These are phyloP conservation scores for Wiebesia pumilae DNA, from an alignment of 1,140 invertebrate species.

Conservation along the genomic window DNA sequence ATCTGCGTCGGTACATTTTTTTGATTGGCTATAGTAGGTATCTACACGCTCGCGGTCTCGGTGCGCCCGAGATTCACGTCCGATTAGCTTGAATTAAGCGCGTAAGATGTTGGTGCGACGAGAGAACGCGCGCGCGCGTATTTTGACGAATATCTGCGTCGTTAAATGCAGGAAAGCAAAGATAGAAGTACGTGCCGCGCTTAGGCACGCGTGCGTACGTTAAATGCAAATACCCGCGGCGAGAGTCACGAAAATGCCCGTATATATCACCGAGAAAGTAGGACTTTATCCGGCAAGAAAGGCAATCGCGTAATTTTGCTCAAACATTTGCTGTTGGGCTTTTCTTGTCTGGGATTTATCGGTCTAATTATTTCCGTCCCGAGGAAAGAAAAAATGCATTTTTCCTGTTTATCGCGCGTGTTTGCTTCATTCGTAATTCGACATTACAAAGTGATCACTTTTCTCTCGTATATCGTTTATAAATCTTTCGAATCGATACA, in stretches of 20 bases:
- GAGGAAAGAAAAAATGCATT: too few relatives aligned
- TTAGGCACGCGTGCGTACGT: not conserved
- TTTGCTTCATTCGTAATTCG: too few relatives aligned
- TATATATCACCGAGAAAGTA: not conserved
- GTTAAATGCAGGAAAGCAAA: conserved; percentile 41
- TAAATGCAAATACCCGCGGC: conserved; percentile 34
- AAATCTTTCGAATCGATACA: too few relatives aligned
- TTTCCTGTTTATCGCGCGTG: too few relatives aligned
- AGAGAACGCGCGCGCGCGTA: conserved; percentile 1
- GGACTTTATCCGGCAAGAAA: not conserved
- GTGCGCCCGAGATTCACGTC: conserved; percentile 21
- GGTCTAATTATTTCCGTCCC: too few relatives aligned
- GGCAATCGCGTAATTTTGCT: not conserved
- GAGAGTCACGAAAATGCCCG: not conserved
- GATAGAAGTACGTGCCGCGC: not conserved
- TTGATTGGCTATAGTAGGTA: conserved; percentile 18
- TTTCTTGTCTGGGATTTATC: not conserved
- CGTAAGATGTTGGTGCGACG: not conserved
- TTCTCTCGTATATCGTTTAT: too few relatives aligned
- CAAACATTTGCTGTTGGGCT: conserved; percentile 3
- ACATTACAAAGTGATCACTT: too few relatives aligned
- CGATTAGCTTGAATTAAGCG: conserved; percentile 46
- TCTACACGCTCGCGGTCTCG: not conserved
- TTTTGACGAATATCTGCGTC: conserved; percentile 38
- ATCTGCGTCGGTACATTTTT: conserved; percentile 33